Conservation (phyloP, 2,113 vertebrate species). For the Abramis brama region DNA sequence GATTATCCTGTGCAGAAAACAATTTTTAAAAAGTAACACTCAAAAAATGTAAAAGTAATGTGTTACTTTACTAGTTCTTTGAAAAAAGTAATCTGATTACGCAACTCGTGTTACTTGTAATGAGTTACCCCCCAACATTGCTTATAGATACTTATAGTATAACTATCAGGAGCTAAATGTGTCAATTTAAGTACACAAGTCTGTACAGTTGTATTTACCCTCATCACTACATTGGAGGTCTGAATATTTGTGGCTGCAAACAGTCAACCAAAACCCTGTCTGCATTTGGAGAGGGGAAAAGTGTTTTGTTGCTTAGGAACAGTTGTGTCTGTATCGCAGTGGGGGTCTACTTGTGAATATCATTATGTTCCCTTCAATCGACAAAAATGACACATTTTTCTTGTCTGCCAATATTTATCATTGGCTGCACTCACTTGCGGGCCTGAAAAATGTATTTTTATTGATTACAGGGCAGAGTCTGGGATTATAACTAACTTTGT, state of each 20-base stretch:
- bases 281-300: slow-evolving; percentile 57
- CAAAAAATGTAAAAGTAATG: too few relatives aligned
- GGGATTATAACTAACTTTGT: slow-evolving; percentile 44
- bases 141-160: too few relatives aligned
- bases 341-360: slow-evolving; percentile 74
- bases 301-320: slow-evolving; percentile 81
- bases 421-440: slow-evolving; percentile 58
- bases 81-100: too few relatives aligned
- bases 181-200: background rate
- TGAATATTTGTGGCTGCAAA: slow-evolving; percentile 10
- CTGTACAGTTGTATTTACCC: background rate
- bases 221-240: background rate
- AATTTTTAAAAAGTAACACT: too few relatives aligned
- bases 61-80: too few relatives aligned
- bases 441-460: slow-evolving; percentile 61
- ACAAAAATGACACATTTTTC: slow-evolving; percentile 65
- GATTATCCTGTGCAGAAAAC: too few relatives aligned
- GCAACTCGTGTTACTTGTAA: too few relatives aligned
- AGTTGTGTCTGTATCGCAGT: slow-evolving; percentile 70
- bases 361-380: slow-evolving; percentile 72
- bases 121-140: too few relatives aligned
- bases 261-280: slow-evolving; percentile 50
- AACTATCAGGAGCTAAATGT: background rate
- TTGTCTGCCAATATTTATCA: slow-evolving; percentile 76
- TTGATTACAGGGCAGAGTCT: slow-evolving; percentile 67